Evolutionary conservation across 2,888 invertebrate species (phyloP).

Genomic region (Thalpophila matura): DNA sequence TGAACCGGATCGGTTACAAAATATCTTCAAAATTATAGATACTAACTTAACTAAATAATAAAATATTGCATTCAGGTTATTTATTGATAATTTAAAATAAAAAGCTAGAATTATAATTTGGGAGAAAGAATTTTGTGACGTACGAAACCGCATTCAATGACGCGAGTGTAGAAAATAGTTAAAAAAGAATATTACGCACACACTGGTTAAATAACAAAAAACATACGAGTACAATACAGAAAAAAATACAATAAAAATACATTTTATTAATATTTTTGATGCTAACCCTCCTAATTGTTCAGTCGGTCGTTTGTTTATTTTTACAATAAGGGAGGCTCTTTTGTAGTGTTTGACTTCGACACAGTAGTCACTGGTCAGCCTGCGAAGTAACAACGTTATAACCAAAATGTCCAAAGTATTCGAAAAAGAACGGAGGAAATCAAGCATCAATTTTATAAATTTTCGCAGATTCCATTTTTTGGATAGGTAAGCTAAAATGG

Average conservation of each 20-base stretch:
- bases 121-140: too few relatives aligned
- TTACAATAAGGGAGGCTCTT: conserved; percentile 34
- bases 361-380: conserved; percentile 20
- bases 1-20: too few relatives aligned
- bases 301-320: conserved; percentile 46
- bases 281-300: conserved; percentile 38
- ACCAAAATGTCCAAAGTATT: conserved; percentile 68
- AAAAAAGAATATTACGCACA: too few relatives aligned
- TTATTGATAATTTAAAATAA: too few relatives aligned
- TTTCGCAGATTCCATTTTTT: conserved; percentile 81
- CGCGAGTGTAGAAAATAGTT: too few relatives aligned
- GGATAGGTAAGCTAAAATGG: conserved; percentile 72
- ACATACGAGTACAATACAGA: too few relatives aligned
- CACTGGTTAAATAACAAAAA: too few relatives aligned
- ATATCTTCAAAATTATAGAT: too few relatives aligned
- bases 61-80: too few relatives aligned
- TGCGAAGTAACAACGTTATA: conserved; percentile 6
- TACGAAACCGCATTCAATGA: too few relatives aligned
- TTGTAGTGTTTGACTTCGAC: not conserved
- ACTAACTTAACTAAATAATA: too few relatives aligned
- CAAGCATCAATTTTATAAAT: conserved; percentile 81
- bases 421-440: conserved; percentile 74
- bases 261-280: conserved; percentile 6
- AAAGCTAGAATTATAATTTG: too few relatives aligned
- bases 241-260: not conserved